phyloP scores from a whole-genome alignment of 2,797 vertebrate species.

The Eulemur coronatus region DNA sequence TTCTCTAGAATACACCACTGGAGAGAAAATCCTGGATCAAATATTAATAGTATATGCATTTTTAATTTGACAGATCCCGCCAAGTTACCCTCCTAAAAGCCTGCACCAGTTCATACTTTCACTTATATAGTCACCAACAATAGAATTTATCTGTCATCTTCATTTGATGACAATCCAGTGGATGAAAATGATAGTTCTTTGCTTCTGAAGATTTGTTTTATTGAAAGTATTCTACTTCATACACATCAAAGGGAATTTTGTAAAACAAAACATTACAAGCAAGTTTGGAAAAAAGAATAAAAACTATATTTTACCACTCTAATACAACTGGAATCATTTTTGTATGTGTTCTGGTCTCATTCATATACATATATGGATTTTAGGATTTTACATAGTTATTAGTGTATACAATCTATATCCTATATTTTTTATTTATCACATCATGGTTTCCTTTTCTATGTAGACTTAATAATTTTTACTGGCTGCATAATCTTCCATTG shows the following conservation, averaged over 20 bases:
- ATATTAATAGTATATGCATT: background rate
- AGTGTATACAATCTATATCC: background rate
- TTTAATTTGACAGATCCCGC: slow-evolving; percentile 29
- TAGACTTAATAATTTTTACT: slow-evolving; percentile 35
- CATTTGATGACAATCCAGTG: background rate
- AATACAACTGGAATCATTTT: background rate
- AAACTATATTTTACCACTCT: slow-evolving; percentile 5
- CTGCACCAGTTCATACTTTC: background rate
- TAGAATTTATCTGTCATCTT: background rate
- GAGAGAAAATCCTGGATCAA: background rate
- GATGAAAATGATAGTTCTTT: background rate
- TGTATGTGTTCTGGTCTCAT: background rate
- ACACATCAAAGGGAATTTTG: background rate
- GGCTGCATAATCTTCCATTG: background rate
- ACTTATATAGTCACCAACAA: background rate
- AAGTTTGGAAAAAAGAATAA: slow-evolving; percentile 12
- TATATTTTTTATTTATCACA: background rate
- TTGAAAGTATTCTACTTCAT: background rate
- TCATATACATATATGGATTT: background rate
- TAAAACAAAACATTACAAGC: background rate
- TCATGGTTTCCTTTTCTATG: slow-evolving; percentile 27
- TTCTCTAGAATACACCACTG: background rate
- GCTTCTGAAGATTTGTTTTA: slow-evolving; percentile 16
- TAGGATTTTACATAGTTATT: background rate
- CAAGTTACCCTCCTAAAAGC: slow-evolving; percentile 21